Base-by-base conservation (phyloP, 2,113 vertebrate genomes). In the Xiphophorus maculatus region DNA sequence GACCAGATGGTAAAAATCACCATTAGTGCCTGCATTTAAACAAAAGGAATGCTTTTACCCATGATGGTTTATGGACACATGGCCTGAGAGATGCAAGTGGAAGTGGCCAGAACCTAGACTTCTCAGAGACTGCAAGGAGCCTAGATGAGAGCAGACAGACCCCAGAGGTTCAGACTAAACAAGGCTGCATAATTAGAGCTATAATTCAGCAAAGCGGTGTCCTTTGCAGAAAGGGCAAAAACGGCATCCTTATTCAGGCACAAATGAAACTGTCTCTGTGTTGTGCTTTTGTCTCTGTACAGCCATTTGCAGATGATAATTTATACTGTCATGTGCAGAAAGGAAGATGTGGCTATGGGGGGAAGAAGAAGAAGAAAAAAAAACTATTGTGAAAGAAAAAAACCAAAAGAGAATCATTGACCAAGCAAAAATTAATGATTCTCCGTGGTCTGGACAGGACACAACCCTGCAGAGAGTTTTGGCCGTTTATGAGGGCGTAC, bases 91-190 rank as follows among this genome's bases (percentile, higher is more conserved):
- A 86, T 77, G 86, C 9, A 68, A 89, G 72, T 1, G 73, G 9
- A 70, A 87, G 68, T 2, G 73, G 70, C 73, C 80, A 76, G 74
- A 77, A 88, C 74, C 63, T 54, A n/a, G 65, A 48, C 42, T 74
- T 84, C 71, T 77, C n/a, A 61, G 72, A 69, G 79, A 82, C 79
- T 69, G 66, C 63, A 40, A 61, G 74, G 63, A 80, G 80, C 84
- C 71, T 75, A 91, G 87, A 89, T 86, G 85, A 86, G 85, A 87
- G 77, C 83, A 80, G 82, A 83, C 89, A 82, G 83, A 89, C 87
- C 91, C 83, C 75, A 60, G 66, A 82, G 86, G 81, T 69, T 82
- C 78, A 93, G 90, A 91, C 90, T 91, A 91, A 93, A 93, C 90
- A 92, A 37, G 58, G 74, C 69, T 12, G 61, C 84, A 78, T 87